phyloP scores from a whole-genome alignment of 1,140 invertebrate species.

The Trinorchestia longiramus region DNA sequence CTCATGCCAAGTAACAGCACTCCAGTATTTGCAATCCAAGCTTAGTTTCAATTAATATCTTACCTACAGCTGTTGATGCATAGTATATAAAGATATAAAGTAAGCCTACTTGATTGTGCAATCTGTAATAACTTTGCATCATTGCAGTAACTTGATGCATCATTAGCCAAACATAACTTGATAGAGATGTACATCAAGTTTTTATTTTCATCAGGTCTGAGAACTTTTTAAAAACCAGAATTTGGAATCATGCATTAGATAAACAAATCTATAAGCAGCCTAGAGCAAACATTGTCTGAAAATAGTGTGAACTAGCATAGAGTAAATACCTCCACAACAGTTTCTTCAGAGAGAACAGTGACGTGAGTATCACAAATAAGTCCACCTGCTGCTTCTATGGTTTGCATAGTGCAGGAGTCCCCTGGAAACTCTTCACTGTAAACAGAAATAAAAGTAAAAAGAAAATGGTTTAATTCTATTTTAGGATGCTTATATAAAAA shows the following conservation, averaged over 20 bases:
- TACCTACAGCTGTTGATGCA: no score
- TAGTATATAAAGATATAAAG: no score
- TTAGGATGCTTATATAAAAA: not conserved
- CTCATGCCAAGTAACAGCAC: no score
- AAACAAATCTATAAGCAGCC: not conserved
- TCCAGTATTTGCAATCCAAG: no score
- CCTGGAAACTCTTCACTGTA: constrained; percentile 46
- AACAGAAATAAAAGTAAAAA: not conserved
- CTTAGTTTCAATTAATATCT: no score
- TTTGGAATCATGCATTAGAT: not conserved
- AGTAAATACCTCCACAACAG: constrained; percentile 29
- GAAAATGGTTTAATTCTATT: not conserved
- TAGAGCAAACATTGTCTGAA: not conserved
- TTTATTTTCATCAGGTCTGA: not conserved
- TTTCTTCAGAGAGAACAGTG: constrained; percentile 38
- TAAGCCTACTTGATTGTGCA: no score
- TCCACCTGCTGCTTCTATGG: constrained; percentile 22
- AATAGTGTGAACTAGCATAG: not conserved
- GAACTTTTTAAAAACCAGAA: not conserved
- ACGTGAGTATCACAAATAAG: constrained; percentile 26
- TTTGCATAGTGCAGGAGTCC: constrained; percentile 20
- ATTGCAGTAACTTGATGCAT: no score
- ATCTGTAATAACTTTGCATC: no score
- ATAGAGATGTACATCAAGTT: not conserved
- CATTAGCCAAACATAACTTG: not conserved